These are phyloP conservation scores for Tenebrio molitor DNA, from an alignment of 1,140 invertebrate genomes.

Conservation along the genomic window DNA sequence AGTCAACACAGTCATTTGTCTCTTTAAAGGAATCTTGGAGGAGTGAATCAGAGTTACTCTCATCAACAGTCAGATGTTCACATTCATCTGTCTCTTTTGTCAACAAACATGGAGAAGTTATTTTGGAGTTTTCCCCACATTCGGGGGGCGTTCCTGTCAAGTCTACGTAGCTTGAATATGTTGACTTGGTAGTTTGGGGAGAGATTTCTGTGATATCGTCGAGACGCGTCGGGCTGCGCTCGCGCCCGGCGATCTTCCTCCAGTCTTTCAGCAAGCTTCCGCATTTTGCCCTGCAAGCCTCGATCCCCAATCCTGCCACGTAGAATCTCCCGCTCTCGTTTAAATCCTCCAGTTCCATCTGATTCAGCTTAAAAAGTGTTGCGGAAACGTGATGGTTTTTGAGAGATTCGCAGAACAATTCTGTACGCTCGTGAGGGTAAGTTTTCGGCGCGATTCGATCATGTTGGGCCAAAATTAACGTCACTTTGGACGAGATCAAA, in stretches of 20 bases:
- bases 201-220: too few relatives aligned
- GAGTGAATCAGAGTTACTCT: too few relatives aligned
- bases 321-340: slow-evolving; percentile 49
- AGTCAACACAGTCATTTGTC: too few relatives aligned
- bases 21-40: too few relatives aligned
- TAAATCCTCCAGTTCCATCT: not conserved
- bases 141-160: too few relatives aligned
- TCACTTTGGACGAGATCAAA: slow-evolving; percentile 58
- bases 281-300: slow-evolving; percentile 44
- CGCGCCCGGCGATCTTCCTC: slow-evolving; percentile 60
- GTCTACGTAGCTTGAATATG: too few relatives aligned
- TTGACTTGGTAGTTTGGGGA: too few relatives aligned
- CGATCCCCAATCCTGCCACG: slow-evolving; percentile 51
- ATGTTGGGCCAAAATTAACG: slow-evolving; percentile 55
- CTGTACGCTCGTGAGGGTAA: not conserved
- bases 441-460: not conserved
- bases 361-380: slow-evolving; percentile 6
- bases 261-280: slow-evolving; percentile 62
- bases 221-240: slow-evolving; percentile 29
- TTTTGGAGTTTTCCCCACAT: not conserved
- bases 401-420: slow-evolving; percentile 6
- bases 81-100: too few relatives aligned
- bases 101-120: not conserved
- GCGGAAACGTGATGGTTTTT: slow-evolving; percentile 9
- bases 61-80: too few relatives aligned